Evolutionary conservation across 2,888 invertebrate species (phyloP).

Genomic region (Agrochola litura): DNA sequence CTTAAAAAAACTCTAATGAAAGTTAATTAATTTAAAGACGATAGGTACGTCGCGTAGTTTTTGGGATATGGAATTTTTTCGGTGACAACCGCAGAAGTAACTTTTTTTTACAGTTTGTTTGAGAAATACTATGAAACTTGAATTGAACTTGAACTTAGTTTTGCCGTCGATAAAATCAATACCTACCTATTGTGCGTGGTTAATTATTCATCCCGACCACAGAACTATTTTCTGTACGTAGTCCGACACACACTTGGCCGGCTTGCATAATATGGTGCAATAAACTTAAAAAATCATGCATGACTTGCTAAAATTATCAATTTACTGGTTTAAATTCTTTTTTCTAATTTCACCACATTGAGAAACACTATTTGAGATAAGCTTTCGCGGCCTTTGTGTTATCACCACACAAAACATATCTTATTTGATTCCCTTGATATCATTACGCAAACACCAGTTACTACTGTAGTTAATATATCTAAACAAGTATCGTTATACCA

Average conservation of each 20-base stretch:
- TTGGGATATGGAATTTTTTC: not conserved
- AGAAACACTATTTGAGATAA: constrained; percentile 44
- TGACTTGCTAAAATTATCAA: constrained; percentile 21
- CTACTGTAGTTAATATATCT: constrained; percentile 29
- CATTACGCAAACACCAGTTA: constrained; percentile 41
- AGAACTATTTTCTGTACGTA: not conserved
- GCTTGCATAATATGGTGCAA: constrained; percentile 17
- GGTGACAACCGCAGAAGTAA: not conserved
- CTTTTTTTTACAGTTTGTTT: no score
- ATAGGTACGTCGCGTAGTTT: not conserved
- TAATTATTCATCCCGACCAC: not conserved
- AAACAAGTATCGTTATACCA: constrained; percentile 21
- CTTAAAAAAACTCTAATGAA: not conserved
- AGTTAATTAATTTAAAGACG: not conserved
- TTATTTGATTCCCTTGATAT: constrained; percentile 62
- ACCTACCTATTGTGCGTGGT: not conserved
- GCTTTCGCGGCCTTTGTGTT: constrained; percentile 51
- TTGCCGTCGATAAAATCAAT: not conserved
- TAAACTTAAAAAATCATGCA: not conserved
- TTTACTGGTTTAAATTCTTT: not conserved
- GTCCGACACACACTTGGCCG: not conserved
- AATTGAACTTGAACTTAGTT: not conserved
- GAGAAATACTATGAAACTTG: not conserved
- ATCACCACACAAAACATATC: constrained; percentile 57
- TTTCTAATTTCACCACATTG: constrained; percentile 46